phyloP scores from a whole-genome alignment of 1,140 invertebrate species.

The Anthonomus grandis region DNA sequence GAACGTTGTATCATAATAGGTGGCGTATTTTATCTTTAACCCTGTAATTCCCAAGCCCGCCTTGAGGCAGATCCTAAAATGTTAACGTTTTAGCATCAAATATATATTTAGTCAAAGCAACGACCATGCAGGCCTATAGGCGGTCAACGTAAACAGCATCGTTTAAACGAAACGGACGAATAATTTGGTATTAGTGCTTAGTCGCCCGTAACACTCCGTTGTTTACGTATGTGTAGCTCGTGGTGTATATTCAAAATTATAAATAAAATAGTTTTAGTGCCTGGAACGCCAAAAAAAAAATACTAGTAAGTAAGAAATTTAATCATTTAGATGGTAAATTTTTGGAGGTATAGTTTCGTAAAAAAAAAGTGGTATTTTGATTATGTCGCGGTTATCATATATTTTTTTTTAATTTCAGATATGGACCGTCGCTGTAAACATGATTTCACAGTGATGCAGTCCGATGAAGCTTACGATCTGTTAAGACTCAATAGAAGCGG shows the following conservation, averaged over 20 bases:
- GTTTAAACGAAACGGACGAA: too few relatives aligned
- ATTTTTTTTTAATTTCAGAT: too few relatives aligned
- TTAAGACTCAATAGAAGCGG: slow-evolving; percentile 7
- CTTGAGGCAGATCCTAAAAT: neutral
- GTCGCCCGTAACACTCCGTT: neutral
- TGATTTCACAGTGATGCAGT: neutral
- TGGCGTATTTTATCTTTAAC: too few relatives aligned
- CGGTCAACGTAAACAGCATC: neutral
- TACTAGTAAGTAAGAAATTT: neutral
- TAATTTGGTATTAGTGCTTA: neutral
- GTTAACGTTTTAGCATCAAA: neutral
- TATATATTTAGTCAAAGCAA: neutral
- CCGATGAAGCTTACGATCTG: neutral
- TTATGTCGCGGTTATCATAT: neutral
- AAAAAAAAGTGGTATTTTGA: neutral
- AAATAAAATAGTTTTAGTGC: slow-evolving; percentile 9
- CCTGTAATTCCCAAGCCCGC: neutral
- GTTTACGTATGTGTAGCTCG: neutral
- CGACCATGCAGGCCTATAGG: neutral
- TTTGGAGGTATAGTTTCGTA: neutral
- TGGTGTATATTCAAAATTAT: neutral
- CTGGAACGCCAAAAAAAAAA: neutral
- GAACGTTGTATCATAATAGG: too few relatives aligned
- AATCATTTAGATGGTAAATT: neutral
- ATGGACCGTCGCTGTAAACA: slow-evolving; percentile 2